Conservation (phyloP, 1,140 invertebrate genomes). For the Saxidomus purpurata region DNA sequence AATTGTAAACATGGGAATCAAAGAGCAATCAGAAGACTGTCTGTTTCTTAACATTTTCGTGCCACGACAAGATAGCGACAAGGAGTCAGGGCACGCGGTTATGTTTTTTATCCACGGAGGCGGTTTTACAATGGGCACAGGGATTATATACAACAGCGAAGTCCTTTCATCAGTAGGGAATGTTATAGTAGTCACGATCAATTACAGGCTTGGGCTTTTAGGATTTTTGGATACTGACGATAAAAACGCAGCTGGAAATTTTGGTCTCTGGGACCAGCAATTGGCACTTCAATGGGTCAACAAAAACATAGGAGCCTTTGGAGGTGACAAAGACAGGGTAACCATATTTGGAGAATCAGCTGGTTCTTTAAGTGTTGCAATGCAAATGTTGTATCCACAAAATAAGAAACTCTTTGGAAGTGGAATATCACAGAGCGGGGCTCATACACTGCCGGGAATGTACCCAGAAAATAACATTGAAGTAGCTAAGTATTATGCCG, state of each 20-base stretch:
- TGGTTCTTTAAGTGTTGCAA: conserved; percentile 49
- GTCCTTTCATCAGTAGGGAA: conserved; percentile 82
- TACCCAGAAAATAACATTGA: not conserved
- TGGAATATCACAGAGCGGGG: conserved; percentile 71
- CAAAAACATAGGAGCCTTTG: conserved; percentile 78
- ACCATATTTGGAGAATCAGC: conserved; percentile 77
- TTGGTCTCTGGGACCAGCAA: conserved; percentile 63
- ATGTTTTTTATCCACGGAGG: conserved; percentile 78
- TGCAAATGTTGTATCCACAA: conserved; percentile 64
- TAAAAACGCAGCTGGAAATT: conserved; percentile 79
- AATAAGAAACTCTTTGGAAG: conserved; percentile 80
- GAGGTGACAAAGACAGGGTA: conserved; percentile 75
- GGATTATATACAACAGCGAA: conserved; percentile 77
- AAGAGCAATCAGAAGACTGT: conserved; percentile 91
- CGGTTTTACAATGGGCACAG: conserved; percentile 66
- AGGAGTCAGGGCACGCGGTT: conserved; percentile 49
- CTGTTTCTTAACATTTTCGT: conserved; percentile 97
- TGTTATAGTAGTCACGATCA: conserved; percentile 87
- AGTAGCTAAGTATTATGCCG: not conserved
- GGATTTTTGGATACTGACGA: conserved; percentile 89
- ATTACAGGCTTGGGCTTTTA: conserved; percentile 87
- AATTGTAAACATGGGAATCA: not conserved
- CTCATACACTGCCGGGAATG: not conserved
- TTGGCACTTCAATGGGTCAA: conserved; percentile 87
- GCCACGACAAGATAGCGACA: conserved; percentile 86